Percentiles rank a stretch among this genome's conserved stretches.
phyloP scores from a whole-genome alignment of 2,113 vertebrate genomes.

The Polypterus bichir region DNA sequence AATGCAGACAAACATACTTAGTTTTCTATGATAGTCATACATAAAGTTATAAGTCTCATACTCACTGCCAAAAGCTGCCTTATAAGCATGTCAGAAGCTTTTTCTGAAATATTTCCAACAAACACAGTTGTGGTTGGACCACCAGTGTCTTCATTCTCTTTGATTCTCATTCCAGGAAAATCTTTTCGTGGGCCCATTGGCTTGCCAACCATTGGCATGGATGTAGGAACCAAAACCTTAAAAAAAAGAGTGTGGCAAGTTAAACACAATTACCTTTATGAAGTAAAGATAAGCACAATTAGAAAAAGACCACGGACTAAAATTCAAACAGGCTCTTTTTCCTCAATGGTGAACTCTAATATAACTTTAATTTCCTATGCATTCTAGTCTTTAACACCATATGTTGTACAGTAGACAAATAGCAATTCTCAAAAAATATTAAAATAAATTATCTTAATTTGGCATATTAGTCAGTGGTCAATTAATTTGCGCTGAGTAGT shows the following conservation, averaged over 20 bases:
- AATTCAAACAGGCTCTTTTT: too few species aligned
- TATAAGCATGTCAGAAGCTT: slow-evolving; percentile 96
- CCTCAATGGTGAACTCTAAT: too few species aligned
- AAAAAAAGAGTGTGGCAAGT: slow-evolving; percentile 3
- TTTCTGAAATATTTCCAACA: slow-evolving; percentile 96
- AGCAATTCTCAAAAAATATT: background rate
- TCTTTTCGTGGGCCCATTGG: slow-evolving; percentile 76
- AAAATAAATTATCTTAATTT: background rate
- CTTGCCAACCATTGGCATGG: slow-evolving; percentile 83
- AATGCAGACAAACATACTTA: background rate
- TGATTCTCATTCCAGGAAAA: slow-evolving; percentile 50
- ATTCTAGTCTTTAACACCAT: too few species aligned
- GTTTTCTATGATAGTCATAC: background rate
- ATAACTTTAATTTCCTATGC: too few species aligned
- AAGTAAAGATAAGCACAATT: too few species aligned
- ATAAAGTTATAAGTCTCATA: slow-evolving; percentile 3
- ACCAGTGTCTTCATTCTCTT: slow-evolving; percentile 74
- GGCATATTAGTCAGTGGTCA: too few species aligned
- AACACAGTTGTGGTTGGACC: slow-evolving; percentile 96
- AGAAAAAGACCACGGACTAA: too few species aligned
- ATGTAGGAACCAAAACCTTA: slow-evolving; percentile 75
- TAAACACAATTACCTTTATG: background rate
- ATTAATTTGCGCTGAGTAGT: too few species aligned
- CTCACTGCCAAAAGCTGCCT: slow-evolving; percentile 91
- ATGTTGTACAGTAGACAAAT: background rate